These are phyloP conservation scores for Steinernema carpocapsae DNA, from an alignment of 2,888 invertebrate genomes.

Conservation along the genomic window DNA sequence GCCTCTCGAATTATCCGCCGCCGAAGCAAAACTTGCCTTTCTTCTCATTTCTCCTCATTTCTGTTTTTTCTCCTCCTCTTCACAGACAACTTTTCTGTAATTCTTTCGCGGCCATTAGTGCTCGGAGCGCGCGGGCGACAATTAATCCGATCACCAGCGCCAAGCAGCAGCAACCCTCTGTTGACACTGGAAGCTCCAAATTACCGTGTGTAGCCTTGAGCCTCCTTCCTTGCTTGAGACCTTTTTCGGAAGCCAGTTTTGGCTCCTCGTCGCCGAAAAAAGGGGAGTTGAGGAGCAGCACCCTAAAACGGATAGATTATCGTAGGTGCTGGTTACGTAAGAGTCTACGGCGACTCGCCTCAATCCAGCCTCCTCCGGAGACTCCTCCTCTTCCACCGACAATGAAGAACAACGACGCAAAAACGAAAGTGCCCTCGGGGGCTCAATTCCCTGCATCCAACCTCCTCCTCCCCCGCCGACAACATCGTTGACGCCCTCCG, in stretches of 20 bases:
- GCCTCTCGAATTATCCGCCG: too few species aligned
- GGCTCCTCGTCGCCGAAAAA: background rate
- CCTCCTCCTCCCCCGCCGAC: too few species aligned
- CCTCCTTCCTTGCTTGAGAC: background rate
- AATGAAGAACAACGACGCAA: background rate
- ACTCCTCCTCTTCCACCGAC: background rate
- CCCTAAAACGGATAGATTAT: conserved; percentile 31
- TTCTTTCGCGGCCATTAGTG: conserved; percentile 30
- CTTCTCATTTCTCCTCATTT: background rate
- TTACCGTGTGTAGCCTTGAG: conserved; percentile 29
- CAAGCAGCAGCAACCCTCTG: background rate
- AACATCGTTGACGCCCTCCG: background rate
- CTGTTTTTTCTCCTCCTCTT: background rate
- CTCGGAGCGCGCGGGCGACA: conserved; percentile 1
- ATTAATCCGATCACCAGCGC: conserved; percentile 30
- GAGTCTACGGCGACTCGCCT: conserved; percentile 5
- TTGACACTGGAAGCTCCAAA: conserved; percentile 16
- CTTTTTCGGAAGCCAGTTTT: conserved; percentile 21
- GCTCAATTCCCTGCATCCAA: background rate
- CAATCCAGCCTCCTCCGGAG: background rate
- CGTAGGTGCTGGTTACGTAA: conserved; percentile 20
- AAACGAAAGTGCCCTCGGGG: conserved; percentile 34
- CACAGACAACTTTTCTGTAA: conserved; percentile 4
- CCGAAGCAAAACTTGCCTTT: background rate
- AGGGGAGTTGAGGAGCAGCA: background rate